A percentile compares a stretch with the other conserved stretches of the same genome.
Evolutionary conservation across 2,888 invertebrate species (phyloP).

Genomic region (Parthenolecanium corni): DNA sequence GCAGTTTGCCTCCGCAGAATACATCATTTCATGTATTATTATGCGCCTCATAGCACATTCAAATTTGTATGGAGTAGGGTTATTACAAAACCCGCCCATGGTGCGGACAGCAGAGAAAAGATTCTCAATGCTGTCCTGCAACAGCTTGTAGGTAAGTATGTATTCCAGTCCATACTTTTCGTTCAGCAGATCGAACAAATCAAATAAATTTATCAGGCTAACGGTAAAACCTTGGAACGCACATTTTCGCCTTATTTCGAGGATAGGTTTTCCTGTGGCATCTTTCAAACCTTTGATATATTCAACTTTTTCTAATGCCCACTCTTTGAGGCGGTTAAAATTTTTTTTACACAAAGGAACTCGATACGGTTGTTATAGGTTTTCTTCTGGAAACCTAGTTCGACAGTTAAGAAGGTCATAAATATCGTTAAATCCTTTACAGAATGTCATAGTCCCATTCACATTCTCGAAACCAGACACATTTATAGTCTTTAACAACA

Average conservation of each 20-base stretch:
- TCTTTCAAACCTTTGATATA: slow-evolving; percentile 1
- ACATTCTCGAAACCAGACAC: not conserved
- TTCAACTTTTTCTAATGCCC: not conserved
- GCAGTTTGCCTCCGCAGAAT: slow-evolving; percentile 6
- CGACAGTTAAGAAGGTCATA: slow-evolving; percentile 10
- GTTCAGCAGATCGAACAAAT: not conserved
- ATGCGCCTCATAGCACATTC: not conserved
- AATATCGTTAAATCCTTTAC: slow-evolving; percentile 8
- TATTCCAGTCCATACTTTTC: not conserved
- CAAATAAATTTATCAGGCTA: slow-evolving; percentile 1
- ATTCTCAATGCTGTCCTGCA: slow-evolving; percentile 9
- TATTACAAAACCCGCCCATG: slow-evolving; percentile 20
- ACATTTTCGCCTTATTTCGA: not conserved
- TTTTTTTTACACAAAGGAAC: not conserved
- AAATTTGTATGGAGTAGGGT: slow-evolving; percentile 11
- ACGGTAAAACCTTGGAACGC: not conserved
- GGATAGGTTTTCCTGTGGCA: not conserved
- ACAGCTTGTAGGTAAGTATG: slow-evolving; percentile 8
- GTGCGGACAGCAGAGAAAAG: slow-evolving; percentile 11
- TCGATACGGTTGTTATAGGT: not conserved
- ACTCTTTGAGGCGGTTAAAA: not conserved
- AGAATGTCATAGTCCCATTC: not conserved
- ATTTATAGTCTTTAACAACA: not conserved
- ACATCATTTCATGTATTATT: slow-evolving; percentile 12
- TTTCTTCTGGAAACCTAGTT: not conserved